Evolutionary conservation across 2,888 invertebrate species (phyloP).

Genomic region (Physocephala rufipes): DNA sequence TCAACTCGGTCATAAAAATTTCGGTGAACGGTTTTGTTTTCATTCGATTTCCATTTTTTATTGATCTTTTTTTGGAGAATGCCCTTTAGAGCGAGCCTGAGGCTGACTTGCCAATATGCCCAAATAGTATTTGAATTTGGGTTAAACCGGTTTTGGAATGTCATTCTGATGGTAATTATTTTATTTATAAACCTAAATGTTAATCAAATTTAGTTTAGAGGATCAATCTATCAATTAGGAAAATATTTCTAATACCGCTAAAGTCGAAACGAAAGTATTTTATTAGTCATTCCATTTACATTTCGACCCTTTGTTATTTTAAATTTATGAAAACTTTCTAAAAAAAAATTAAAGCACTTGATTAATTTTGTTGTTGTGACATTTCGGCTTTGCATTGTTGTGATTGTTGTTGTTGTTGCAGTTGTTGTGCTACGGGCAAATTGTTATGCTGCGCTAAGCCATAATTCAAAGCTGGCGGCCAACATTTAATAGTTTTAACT

Average conservation of each 20-base stretch:
- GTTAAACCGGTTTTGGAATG: neutral
- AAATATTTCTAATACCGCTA: too few relatives aligned
- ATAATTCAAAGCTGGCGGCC: conserved; percentile 51
- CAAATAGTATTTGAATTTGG: neutral
- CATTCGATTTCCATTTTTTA: too few relatives aligned
- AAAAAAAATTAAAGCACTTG: conserved; percentile 22
- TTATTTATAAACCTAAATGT: too few relatives aligned
- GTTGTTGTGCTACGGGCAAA: conserved; percentile 37
- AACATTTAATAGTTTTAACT: conserved; percentile 41
- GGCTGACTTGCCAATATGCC: neutral
- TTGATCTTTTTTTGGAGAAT: too few relatives aligned
- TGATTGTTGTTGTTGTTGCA: conserved; percentile 1
- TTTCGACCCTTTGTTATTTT: conserved; percentile 6
- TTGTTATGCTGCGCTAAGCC: conserved; percentile 52
- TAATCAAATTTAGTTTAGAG: too few relatives aligned
- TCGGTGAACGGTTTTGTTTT: too few relatives aligned
- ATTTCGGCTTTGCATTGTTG: neutral
- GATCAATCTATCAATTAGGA: too few relatives aligned
- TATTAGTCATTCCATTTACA: neutral
- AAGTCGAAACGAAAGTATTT: neutral
- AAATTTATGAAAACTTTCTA: conserved; percentile 24
- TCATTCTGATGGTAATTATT: neutral
- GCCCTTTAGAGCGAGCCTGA: neutral
- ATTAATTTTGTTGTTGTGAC: conserved; percentile 5
- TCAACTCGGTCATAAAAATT: too few relatives aligned